Conservation (phyloP, 2,888 invertebrate species). For the Ochropacha duplaris region DNA sequence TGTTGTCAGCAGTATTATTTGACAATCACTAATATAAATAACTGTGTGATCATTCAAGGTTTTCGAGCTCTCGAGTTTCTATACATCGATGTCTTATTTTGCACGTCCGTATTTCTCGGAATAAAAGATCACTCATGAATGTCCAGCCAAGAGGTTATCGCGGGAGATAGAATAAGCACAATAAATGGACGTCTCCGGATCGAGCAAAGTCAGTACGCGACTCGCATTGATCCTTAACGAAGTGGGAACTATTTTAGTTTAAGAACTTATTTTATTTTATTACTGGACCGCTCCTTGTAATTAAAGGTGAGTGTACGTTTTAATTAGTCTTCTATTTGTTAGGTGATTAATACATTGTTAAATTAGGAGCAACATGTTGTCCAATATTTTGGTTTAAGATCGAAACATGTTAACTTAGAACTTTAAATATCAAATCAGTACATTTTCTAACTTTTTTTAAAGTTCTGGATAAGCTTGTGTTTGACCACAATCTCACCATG, state of each 20-base stretch:
- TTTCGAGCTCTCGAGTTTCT: slow-evolving; percentile 31
- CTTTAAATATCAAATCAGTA: no score
- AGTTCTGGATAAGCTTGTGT: no score
- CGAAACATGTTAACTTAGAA: no score
- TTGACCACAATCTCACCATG: no score
- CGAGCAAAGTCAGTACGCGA: slow-evolving; percentile 60
- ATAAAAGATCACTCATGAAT: slow-evolving; percentile 55
- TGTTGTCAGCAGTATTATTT: slow-evolving; percentile 36
- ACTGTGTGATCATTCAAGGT: slow-evolving; percentile 43
- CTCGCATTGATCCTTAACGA: slow-evolving; percentile 25
- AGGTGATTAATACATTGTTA: no score
- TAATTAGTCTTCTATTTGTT: background rate
- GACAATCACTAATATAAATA: slow-evolving; percentile 49
- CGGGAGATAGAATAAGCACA: slow-evolving; percentile 61
- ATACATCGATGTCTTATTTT: slow-evolving; percentile 45
- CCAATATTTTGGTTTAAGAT: no score
- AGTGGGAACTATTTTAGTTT: slow-evolving; percentile 28
- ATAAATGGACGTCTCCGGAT: slow-evolving; percentile 62
- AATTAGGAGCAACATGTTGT: no score
- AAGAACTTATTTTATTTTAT: slow-evolving; percentile 23
- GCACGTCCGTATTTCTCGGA: slow-evolving; percentile 64
- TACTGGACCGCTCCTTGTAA: slow-evolving; percentile 9
- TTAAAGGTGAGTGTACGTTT: slow-evolving; percentile 30
- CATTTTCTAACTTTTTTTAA: no score
- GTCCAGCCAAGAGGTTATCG: slow-evolving; percentile 70